These are phyloP conservation scores for Myotis davidii DNA, from an alignment of 2,113 vertebrate species.

Conservation along the genomic window DNA sequence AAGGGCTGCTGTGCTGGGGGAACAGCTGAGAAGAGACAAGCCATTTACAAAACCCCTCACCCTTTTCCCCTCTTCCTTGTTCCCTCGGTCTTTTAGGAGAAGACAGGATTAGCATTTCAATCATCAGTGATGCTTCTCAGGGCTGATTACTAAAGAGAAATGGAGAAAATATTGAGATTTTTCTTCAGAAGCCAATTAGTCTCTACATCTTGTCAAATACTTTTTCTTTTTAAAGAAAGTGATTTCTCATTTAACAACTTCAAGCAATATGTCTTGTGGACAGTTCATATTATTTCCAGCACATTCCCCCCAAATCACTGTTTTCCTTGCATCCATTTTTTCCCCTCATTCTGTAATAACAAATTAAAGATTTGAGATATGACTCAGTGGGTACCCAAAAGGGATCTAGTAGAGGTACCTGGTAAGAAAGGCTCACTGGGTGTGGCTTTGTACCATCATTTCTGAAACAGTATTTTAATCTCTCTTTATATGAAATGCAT, in stretches of 20 bases:
- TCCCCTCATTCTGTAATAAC: background rate
- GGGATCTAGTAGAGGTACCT: background rate
- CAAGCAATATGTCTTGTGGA: background rate
- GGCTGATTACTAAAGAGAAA: background rate
- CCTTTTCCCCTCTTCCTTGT: background rate
- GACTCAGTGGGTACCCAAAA: background rate
- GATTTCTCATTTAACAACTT: background rate
- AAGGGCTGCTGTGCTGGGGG: background rate
- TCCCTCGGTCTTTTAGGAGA: background rate
- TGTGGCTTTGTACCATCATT: background rate
- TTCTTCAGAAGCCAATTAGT: background rate
- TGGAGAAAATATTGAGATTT: background rate
- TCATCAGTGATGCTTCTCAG: no score
- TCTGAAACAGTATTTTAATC: background rate
- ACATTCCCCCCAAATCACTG: background rate
- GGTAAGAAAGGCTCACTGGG: background rate
- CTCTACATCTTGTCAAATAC: background rate
- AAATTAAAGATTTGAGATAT: background rate
- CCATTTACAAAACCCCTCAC: background rate
- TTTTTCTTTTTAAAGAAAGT: background rate
- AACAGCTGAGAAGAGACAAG: constrained; percentile 67
- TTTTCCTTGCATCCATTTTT: background rate
- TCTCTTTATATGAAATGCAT: background rate
- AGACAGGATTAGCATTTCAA: background rate
- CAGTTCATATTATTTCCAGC: background rate